phyloP scores from a whole-genome alignment of 1,140 invertebrate genomes.

The Orchestia grillus region DNA sequence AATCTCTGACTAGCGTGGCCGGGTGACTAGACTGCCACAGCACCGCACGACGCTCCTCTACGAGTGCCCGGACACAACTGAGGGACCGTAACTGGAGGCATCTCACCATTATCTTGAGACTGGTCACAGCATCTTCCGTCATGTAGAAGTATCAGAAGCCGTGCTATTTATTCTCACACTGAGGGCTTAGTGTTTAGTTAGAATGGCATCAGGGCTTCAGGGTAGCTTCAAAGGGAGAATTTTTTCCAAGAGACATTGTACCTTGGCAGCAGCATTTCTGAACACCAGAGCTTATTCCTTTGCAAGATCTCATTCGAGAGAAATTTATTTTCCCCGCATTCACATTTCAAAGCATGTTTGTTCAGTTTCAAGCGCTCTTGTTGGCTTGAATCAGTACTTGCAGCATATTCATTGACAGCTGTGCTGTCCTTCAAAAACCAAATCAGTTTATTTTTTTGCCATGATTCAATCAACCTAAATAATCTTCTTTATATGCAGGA shows the following conservation, averaged over 20 bases:
- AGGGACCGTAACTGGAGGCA: neutral
- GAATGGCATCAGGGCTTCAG: neutral
- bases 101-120: neutral
- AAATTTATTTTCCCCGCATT: too few relatives aligned
- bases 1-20: conserved; percentile 37
- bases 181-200: neutral
- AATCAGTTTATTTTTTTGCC: too few relatives aligned
- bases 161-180: neutral
- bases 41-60: neutral
- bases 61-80: neutral
- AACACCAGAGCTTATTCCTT: too few relatives aligned
- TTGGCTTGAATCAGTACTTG: too few relatives aligned
- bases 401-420: too few relatives aligned
- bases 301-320: too few relatives aligned
- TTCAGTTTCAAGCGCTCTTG: too few relatives aligned
- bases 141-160: neutral
- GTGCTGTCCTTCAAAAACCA: too few relatives aligned
- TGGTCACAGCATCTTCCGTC: neutral
- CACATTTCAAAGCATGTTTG: too few relatives aligned
- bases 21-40: neutral
- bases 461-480: too few relatives aligned
- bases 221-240: neutral
- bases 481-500: too few relatives aligned
- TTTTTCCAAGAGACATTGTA: neutral
- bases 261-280: neutral